phyloP scores from a whole-genome alignment of 2,888 invertebrate genomes.

The Cheilosia variabilis region DNA sequence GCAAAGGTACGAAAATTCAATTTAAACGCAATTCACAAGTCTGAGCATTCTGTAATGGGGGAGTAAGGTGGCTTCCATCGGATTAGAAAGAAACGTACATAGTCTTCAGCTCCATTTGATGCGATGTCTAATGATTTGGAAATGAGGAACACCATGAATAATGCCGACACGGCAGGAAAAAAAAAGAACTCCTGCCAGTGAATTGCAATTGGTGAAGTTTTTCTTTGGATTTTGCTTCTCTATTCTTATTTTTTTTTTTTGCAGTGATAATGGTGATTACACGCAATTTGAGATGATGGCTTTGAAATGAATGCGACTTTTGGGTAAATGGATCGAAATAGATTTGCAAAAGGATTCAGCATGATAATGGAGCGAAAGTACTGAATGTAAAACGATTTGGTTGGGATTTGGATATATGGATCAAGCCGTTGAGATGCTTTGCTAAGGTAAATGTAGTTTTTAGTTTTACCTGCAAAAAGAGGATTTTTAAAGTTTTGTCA shows the following conservation, averaged over 20 bases:
- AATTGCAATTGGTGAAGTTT: conserved; percentile 63
- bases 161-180: conserved; percentile 25
- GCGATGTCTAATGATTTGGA: conserved; percentile 69
- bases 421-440: not conserved
- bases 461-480: too few species aligned
- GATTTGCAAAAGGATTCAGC: conserved; percentile 27
- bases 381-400: conserved; percentile 3
- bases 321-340: conserved; percentile 20
- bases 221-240: conserved; percentile 6
- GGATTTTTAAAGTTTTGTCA: too few species aligned
- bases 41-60: conserved; percentile 18
- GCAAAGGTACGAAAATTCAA: conserved; percentile 51
- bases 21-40: conserved; percentile 60
- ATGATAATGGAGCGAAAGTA: conserved; percentile 4
- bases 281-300: conserved; percentile 51
- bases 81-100: conserved; percentile 55
- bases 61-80: conserved; percentile 12
- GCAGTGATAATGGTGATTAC: conserved; percentile 32
- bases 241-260: not conserved
- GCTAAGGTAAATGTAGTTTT: too few species aligned
- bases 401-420: not conserved
- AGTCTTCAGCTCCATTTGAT: conserved; percentile 48
- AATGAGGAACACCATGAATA: conserved; percentile 61
- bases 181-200: conserved; percentile 21
- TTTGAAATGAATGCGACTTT: conserved; percentile 35